A percentile compares a stretch with the other conserved stretches of the same genome.
phyloP scores from a whole-genome alignment of 2,797 vertebrate genomes.

The Platalea minor region DNA sequence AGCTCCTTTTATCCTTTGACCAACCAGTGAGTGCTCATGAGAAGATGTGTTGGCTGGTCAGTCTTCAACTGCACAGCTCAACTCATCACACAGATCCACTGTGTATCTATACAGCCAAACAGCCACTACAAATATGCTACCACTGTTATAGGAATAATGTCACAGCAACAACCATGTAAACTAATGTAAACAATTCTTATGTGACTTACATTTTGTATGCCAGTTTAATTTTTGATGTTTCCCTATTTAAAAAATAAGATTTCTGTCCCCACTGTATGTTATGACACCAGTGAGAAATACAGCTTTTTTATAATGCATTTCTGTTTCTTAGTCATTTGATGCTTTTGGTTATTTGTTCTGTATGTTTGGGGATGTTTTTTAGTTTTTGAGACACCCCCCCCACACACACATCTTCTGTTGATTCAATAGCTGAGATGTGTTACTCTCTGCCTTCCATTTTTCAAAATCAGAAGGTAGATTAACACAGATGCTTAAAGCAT shows the following conservation, averaged over 20 bases:
- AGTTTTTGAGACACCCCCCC: background rate
- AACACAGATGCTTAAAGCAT: conserved; percentile 41
- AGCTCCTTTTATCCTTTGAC: background rate
- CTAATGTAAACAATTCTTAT: background rate
- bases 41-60: background rate
- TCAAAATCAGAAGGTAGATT: conserved; percentile 37
- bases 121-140: background rate
- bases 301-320: background rate
- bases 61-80: background rate
- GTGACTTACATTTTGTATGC: background rate
- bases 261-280: background rate
- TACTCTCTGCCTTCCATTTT: conserved; percentile 1
- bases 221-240: background rate
- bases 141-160: background rate
- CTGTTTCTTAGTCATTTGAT: background rate
- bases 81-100: background rate
- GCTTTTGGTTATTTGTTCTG: background rate
- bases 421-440: background rate
- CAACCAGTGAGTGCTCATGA: background rate
- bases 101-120: background rate
- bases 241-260: background rate
- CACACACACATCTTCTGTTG: background rate
- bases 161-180: background rate
- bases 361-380: background rate
- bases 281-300: background rate